These are phyloP conservation scores for Melangyna quadrimaculata DNA, from an alignment of 2,888 invertebrate species.

Conservation along the genomic window DNA sequence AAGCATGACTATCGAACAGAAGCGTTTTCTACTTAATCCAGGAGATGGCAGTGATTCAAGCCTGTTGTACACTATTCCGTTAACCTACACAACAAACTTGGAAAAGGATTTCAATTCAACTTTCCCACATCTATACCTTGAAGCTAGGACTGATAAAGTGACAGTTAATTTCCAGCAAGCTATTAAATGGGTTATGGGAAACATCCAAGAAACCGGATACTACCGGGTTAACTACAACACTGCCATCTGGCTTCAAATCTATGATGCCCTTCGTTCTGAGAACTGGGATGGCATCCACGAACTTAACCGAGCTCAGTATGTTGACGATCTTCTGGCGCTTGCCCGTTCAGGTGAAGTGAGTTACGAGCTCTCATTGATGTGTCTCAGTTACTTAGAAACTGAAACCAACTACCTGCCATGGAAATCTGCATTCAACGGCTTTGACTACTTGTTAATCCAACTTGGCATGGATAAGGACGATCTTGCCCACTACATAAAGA, in stretches of 20 bases:
- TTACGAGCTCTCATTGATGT: slow-evolving; percentile 82
- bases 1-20: slow-evolving; percentile 75
- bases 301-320: slow-evolving; percentile 87
- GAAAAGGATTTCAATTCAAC: slow-evolving; percentile 74
- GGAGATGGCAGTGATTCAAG: slow-evolving; percentile 71
- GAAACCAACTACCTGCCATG: slow-evolving; percentile 88
- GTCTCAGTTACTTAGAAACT: slow-evolving; percentile 85
- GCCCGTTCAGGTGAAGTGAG: slow-evolving; percentile 83
- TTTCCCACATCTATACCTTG: slow-evolving; percentile 75
- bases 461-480: slow-evolving; percentile 44
- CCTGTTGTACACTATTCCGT: slow-evolving; percentile 77
- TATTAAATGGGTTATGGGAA: slow-evolving; percentile 77
- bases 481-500: slow-evolving; percentile 79
- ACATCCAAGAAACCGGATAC: slow-evolving; percentile 79
- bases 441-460: slow-evolving; percentile 75
- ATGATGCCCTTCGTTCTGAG: slow-evolving; percentile 54
- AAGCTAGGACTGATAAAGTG: neutral
- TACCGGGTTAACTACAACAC: slow-evolving; percentile 88
- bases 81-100: slow-evolving; percentile 76
- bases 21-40: slow-evolving; percentile 77
- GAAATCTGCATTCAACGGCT: slow-evolving; percentile 83
- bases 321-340: slow-evolving; percentile 86
- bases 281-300: slow-evolving; percentile 73
- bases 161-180: neutral
- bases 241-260: slow-evolving; percentile 83